Evolutionary conservation across 2,113 vertebrate species (phyloP).

Genomic region (Macrotus californicus): DNA sequence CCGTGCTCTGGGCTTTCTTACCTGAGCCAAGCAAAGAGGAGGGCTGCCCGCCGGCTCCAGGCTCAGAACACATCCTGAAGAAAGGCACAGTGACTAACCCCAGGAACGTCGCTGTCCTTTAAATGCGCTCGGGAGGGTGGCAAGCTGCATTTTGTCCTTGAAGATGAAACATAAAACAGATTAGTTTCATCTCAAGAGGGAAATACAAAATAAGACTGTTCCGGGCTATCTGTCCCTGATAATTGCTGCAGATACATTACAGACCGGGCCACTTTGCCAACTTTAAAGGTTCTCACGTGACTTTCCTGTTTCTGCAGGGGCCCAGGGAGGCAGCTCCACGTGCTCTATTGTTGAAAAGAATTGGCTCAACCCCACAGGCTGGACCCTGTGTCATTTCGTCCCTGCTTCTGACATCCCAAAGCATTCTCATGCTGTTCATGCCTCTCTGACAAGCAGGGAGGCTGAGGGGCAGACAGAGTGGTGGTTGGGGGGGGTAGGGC

Average conservation of each 20-base stretch:
- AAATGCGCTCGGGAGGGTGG: not conserved
- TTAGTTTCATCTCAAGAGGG: not conserved
- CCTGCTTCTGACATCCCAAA: not conserved
- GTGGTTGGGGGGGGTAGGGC: too few species aligned
- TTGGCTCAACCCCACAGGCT: accelerated
- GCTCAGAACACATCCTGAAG: not conserved
- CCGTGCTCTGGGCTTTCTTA: not conserved
- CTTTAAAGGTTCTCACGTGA: not conserved
- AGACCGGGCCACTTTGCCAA: not conserved
- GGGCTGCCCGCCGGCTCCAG: accelerated
- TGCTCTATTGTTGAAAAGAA: not conserved
- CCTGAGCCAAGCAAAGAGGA: not conserved
- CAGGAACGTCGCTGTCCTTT: not conserved
- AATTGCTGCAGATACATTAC: not conserved
- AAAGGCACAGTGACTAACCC: not conserved
- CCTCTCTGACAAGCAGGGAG: not conserved
- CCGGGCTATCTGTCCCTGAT: not conserved
- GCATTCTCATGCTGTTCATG: not conserved
- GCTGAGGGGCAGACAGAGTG: not conserved
- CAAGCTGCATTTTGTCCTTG: slow-evolving; percentile 28
- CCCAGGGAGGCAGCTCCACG: accelerated
- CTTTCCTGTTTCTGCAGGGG: not conserved
- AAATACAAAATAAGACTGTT: not conserved
- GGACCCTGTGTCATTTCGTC: accelerated
- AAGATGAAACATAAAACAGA: slow-evolving; percentile 45